phyloP scores from a whole-genome alignment of 2,888 invertebrate genomes.

The Campoletis raptor region DNA sequence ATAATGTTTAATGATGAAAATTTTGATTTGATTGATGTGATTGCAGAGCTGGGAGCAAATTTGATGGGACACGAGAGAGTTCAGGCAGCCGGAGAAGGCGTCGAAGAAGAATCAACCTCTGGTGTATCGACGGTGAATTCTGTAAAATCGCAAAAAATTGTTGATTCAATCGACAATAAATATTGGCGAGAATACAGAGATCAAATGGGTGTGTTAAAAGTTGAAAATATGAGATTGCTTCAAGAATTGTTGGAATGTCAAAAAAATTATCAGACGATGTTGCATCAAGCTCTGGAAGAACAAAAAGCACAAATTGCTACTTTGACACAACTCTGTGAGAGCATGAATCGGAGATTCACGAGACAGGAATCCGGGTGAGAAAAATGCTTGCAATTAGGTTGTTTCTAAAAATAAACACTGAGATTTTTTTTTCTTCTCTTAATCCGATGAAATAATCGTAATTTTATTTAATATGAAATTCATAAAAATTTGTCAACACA shows the following conservation, averaged over 20 bases:
- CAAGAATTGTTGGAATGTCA: conserved; percentile 92
- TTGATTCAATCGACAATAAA: conserved; percentile 84
- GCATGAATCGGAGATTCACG: conserved; percentile 76
- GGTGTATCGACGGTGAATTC: conserved; percentile 88
- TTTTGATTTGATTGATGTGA: not conserved
- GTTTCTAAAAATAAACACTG: not conserved
- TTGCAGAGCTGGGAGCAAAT: conserved; percentile 93
- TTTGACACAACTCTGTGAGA: conserved; percentile 85
- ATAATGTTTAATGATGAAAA: not conserved
- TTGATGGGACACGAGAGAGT: conserved; percentile 90
- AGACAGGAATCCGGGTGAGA: conserved; percentile 78
- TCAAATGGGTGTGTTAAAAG: conserved; percentile 84
- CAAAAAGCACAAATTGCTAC: conserved; percentile 88
- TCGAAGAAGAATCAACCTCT: conserved; percentile 87
- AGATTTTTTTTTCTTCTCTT: not conserved
- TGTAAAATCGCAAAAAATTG: conserved; percentile 87
- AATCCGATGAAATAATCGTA: not conserved
- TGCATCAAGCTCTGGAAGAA: conserved; percentile 90
- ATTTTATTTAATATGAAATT: not conserved
- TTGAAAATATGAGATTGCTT: conserved; percentile 87
- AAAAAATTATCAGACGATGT: conserved; percentile 89
- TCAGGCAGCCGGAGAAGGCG: conserved; percentile 83
- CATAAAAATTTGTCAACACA: too few species aligned
- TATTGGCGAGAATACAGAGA: conserved; percentile 85
- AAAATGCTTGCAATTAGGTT: not conserved